Evolutionary conservation across 2,888 invertebrate species (phyloP).

Genomic region (Noctua janthe): DNA sequence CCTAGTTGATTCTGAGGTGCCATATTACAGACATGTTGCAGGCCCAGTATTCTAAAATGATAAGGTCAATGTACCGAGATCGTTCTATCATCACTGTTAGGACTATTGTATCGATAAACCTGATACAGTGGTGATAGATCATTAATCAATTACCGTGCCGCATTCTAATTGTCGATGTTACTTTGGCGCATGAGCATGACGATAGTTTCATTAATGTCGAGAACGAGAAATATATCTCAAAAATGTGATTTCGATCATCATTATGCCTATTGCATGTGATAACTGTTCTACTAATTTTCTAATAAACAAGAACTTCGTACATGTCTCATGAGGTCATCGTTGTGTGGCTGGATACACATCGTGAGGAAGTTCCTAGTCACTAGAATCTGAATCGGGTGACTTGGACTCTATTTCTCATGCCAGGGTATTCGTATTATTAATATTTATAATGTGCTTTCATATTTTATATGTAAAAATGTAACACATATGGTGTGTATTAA

Average conservation of each 20-base stretch:
- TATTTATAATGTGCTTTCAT: background rate
- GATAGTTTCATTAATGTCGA: background rate
- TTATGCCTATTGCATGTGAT: background rate
- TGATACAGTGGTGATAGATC: conserved; percentile 38
- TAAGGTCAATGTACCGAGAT: background rate
- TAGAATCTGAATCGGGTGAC: background rate
- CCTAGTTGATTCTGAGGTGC: conserved; percentile 18
- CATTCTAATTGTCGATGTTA: background rate
- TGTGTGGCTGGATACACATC: background rate
- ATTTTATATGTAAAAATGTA: background rate
- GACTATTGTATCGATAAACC: conserved; percentile 29
- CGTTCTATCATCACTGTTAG: conserved; percentile 20
- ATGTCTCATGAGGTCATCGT: background rate
- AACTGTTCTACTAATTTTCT: background rate
- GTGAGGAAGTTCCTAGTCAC: background rate
- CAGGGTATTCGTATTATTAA: background rate
- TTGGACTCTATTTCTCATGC: too few species aligned
- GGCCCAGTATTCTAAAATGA: background rate
- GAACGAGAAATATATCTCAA: too few species aligned
- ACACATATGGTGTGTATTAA: background rate
- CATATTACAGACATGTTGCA: background rate
- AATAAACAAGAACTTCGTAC: background rate
- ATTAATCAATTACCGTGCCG: background rate
- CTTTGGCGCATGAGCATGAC: background rate
- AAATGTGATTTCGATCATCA: background rate